These are phyloP conservation scores for Macrotis lagotis DNA, from an alignment of 2,113 vertebrate genomes.

Conservation along the genomic window DNA sequence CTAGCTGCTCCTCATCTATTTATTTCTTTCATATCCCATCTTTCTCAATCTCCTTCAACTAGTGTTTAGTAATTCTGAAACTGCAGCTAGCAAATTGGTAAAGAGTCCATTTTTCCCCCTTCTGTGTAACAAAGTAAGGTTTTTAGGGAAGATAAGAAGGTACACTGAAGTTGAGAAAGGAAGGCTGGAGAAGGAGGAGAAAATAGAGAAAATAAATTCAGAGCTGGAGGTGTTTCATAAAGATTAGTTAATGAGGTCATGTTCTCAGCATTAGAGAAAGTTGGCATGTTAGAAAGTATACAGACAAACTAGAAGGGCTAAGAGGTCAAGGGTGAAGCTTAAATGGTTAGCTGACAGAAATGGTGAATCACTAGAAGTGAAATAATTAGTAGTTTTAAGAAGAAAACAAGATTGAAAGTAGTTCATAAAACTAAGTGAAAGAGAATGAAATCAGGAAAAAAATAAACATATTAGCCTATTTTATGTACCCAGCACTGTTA, in stretches of 20 bases:
- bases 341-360: background rate
- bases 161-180: background rate
- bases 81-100: background rate
- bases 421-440: background rate
- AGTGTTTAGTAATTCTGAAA: background rate
- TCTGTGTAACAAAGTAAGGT: background rate
- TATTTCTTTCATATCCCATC: background rate
- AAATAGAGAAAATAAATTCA: background rate
- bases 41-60: background rate
- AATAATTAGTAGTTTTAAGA: background rate
- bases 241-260: background rate
- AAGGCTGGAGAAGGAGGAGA: background rate
- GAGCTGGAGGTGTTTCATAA: background rate
- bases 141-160: constrained; percentile 9
- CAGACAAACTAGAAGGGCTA: background rate
- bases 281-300: background rate
- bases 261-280: background rate
- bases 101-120: background rate
- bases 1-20: too few relatives aligned
- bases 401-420: background rate
- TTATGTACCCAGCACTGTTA: background rate
- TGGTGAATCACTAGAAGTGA: background rate
- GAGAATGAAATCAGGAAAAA: background rate
- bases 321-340: background rate
- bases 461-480: constrained; percentile 2